Evolutionary conservation across 2,888 invertebrate species (phyloP).

Genomic region (Macrophya alboannulata): DNA sequence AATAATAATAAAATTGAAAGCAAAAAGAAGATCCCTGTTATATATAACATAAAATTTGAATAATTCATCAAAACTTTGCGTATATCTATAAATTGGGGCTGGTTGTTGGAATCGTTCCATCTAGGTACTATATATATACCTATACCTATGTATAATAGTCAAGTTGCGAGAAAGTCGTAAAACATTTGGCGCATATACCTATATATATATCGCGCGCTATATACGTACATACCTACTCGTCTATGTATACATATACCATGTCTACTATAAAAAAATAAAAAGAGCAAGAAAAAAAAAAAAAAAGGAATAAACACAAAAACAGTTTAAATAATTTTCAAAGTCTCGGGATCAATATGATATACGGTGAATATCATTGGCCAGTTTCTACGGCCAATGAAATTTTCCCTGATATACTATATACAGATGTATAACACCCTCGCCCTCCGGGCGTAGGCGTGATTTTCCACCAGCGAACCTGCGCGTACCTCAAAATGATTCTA

Average conservation of each 20-base stretch:
- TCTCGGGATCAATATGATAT: conserved; percentile 31
- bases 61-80: conserved; percentile 34
- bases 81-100: background rate
- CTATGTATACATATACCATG: background rate
- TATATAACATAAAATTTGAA: conserved; percentile 31
- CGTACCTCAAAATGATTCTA: conserved; percentile 1
- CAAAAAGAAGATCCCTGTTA: background rate
- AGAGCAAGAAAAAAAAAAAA: background rate
- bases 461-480: conserved; percentile 25
- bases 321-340: conserved; percentile 25
- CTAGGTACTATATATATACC: background rate
- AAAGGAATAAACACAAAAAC: background rate
- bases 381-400: conserved; percentile 33
- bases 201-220: background rate
- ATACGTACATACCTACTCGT: too few species aligned
- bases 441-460: conserved; percentile 37
- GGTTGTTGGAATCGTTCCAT: conserved; percentile 30
- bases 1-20: background rate
- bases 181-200: conserved; percentile 14
- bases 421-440: background rate
- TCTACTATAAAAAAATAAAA: background rate
- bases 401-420: background rate
- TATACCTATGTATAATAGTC: too few species aligned
- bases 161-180: background rate
- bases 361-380: conserved; percentile 11